Evolutionary conservation across 2,113 vertebrate genomes (phyloP).

Genomic region (Coreoperca whiteheadi): DNA sequence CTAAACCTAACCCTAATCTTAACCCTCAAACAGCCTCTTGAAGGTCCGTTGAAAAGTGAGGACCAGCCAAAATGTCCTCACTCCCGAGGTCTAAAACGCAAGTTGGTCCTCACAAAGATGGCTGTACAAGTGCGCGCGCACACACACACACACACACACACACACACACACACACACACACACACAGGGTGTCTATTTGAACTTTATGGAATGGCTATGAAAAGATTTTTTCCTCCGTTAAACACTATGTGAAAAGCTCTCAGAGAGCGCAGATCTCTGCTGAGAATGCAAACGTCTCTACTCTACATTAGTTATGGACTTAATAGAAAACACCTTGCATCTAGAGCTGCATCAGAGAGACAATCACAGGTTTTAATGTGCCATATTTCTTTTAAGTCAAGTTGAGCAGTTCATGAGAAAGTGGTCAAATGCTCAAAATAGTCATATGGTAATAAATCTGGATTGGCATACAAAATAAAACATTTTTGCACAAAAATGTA

Average conservation of each 20-base stretch:
- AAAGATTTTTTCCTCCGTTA: neutral
- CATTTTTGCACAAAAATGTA: no score
- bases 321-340: neutral
- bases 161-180: neutral
- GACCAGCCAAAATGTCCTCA: no score
- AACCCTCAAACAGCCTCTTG: no score
- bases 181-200: neutral
- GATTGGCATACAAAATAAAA: neutral
- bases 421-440: neutral
- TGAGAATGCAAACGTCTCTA: neutral
- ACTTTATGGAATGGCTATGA: neutral
- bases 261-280: neutral
- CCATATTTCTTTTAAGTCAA: neutral
- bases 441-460: neutral
- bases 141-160: no score
- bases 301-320: neutral
- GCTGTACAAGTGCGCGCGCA: no score
- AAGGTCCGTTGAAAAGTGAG: no score
- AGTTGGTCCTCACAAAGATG: no score
- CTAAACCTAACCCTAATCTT: no score
- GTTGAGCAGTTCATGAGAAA: neutral
- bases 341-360: neutral
- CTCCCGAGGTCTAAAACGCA: no score
- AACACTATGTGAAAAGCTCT: neutral
- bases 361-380: neutral